These are phyloP conservation scores for Meandrina meandrites DNA, from an alignment of 92 coral and sea anemone genomes.

Conservation along the genomic window DNA sequence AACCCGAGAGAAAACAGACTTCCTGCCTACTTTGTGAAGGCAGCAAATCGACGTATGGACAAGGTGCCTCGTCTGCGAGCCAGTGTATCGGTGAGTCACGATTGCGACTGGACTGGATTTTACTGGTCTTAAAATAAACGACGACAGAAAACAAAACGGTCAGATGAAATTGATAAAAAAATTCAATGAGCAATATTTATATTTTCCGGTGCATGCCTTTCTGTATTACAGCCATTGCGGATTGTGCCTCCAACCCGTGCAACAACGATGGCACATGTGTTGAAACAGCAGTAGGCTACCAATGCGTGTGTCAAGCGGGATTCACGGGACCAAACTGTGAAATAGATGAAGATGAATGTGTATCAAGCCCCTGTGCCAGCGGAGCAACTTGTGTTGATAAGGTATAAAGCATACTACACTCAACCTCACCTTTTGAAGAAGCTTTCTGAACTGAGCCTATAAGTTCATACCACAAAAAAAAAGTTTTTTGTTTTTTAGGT, in stretches of 20 bases:
- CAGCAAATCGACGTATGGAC: constrained; percentile 75
- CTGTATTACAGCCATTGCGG: constrained; percentile 54
- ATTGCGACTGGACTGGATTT: too few relatives aligned
- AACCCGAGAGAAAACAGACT: constrained; percentile 60
- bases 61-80: constrained; percentile 69
- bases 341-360: constrained; percentile 88
- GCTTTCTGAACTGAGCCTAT: too few relatives aligned
- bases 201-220: not conserved
- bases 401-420: constrained; percentile 41
- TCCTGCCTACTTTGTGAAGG: constrained; percentile 68
- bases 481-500: too few relatives aligned
- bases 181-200: too few relatives aligned
- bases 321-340: constrained; percentile 86
- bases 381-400: constrained; percentile 94
- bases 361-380: constrained; percentile 77
- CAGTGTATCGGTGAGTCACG: constrained; percentile 87
- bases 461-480: too few relatives aligned
- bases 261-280: constrained; percentile 76
- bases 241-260: constrained; percentile 81
- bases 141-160: not conserved
- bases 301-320: constrained; percentile 81
- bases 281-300: constrained; percentile 63
- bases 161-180: too few relatives aligned
- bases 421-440: too few relatives aligned
- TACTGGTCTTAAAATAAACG: too few relatives aligned